Evolutionary conservation across 2,113 vertebrate genomes (phyloP).

Genomic region (Aix galericulata): DNA sequence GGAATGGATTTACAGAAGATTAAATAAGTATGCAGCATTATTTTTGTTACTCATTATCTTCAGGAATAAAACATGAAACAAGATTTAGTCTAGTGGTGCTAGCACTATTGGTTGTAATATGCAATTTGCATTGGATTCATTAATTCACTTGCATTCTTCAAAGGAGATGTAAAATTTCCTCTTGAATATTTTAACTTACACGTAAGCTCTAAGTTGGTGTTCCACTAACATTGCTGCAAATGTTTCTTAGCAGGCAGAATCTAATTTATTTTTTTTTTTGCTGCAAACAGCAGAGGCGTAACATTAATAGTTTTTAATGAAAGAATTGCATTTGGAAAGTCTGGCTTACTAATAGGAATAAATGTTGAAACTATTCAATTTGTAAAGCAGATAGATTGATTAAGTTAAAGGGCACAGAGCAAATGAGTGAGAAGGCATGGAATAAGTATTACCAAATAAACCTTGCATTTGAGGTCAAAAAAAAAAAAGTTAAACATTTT

Average conservation of each 20-base stretch:
- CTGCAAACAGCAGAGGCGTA: not conserved
- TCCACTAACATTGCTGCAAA: not conserved
- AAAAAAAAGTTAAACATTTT: not conserved
- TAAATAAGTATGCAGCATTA: not conserved
- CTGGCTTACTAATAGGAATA: not conserved
- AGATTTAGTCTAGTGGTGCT: not conserved
- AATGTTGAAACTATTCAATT: not conserved
- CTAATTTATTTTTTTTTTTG: not conserved
- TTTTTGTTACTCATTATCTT: not conserved
- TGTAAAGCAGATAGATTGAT: not conserved
- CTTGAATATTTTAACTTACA: not conserved
- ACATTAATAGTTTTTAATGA: not conserved
- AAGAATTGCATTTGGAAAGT: not conserved
- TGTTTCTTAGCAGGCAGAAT: not conserved
- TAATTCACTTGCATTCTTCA: not conserved
- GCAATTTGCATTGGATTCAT: not conserved
- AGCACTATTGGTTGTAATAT: not conserved
- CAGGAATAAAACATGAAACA: not conserved
- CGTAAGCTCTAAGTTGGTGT: not conserved
- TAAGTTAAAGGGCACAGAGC: not conserved
- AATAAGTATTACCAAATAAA: not conserved
- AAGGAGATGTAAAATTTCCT: not conserved
- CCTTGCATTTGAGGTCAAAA: not conserved
- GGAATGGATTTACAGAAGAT: not conserved
- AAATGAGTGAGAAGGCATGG: not conserved